These are phyloP conservation scores for Triops longicaudatus DNA, from an alignment of 1,140 invertebrate species.

Conservation along the genomic window DNA sequence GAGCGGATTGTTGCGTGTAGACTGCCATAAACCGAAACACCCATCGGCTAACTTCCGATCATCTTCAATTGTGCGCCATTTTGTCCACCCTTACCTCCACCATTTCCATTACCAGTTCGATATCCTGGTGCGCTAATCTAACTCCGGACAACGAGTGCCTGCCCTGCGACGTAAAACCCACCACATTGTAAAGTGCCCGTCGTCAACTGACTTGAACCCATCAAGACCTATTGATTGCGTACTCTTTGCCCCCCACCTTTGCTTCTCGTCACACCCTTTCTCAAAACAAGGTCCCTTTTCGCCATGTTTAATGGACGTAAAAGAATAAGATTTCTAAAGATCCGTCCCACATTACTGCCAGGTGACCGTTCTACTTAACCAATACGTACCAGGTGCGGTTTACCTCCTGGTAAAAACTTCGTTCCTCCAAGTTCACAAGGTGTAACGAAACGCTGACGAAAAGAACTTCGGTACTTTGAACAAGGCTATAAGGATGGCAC, in stretches of 20 bases:
- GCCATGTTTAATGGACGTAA: background rate
- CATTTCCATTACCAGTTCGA: slow-evolving; percentile 3
- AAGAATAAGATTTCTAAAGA: background rate
- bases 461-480: no score
- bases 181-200: background rate
- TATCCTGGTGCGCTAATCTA: slow-evolving; percentile 2
- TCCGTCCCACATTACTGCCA: no score
- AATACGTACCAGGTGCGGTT: no score
- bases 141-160: background rate
- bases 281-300: background rate
- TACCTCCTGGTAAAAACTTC: no score
- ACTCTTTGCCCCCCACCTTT: background rate
- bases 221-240: background rate
- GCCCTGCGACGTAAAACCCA: background rate
- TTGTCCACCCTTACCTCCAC: background rate
- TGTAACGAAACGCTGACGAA: no score
- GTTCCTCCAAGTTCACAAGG: no score
- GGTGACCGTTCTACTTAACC: no score
- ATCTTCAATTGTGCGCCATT: background rate
- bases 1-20: slow-evolving; percentile 7
- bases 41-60: background rate
- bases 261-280: background rate
- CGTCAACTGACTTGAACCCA: slow-evolving; percentile 6
- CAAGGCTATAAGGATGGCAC: no score
- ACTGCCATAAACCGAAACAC: background rate